Conservation (phyloP, 2,797 vertebrate genomes). For the Spheniscus humboldti region DNA sequence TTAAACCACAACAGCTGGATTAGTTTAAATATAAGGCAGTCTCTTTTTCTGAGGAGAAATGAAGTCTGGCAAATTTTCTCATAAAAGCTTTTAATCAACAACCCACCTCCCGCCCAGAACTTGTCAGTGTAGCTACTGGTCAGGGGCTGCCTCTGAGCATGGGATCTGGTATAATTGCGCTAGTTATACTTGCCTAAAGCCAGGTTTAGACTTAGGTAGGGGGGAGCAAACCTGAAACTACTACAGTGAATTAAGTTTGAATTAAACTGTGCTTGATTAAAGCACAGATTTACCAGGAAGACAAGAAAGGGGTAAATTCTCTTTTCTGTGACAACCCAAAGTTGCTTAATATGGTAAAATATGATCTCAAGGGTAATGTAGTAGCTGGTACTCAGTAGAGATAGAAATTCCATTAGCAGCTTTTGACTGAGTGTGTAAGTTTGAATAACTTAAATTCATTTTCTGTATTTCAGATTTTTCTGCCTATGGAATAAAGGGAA, state of each 20-base stretch:
- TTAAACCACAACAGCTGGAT: neutral
- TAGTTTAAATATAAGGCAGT: neutral
- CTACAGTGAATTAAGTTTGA: neutral
- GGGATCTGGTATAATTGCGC: neutral
- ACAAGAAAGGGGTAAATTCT: neutral
- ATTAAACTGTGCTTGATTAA: neutral
- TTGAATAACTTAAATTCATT: neutral
- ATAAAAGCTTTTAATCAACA: neutral
- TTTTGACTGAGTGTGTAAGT: neutral
- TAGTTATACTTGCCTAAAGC: neutral
- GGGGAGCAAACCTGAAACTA: neutral
- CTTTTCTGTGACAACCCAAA: neutral
- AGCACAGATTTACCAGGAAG: neutral
- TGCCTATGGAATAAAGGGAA: neutral
- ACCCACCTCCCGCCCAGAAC: neutral
- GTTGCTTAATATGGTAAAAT: neutral
- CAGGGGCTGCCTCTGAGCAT: neutral
- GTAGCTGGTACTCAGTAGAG: neutral
- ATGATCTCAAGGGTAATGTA: neutral
- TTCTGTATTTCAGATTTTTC: neutral
- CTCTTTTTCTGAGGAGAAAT: neutral
- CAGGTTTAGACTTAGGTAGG: neutral
- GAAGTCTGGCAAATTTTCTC: neutral
- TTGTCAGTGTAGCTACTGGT: neutral
- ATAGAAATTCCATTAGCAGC: neutral